Evolutionary conservation across 2,113 vertebrate genomes (phyloP), one percentile per base, ranked within the genome.

Genomic region (Ctenomys sociabilis): DNA sequence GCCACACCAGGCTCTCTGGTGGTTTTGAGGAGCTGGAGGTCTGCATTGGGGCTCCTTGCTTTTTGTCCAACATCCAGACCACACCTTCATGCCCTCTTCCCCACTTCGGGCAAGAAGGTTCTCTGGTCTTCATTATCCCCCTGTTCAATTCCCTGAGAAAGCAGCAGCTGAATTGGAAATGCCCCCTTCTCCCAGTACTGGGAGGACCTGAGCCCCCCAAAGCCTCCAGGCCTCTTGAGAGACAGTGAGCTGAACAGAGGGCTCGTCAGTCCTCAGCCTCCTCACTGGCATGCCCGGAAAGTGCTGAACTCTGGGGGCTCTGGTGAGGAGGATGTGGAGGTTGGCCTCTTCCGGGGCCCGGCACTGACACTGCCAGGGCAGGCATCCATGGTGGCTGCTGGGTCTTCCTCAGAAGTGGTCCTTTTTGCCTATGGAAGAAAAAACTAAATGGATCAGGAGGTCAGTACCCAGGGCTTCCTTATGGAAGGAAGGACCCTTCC

Each of bases 291-390:
- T 68, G 59, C 85, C 88, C 97, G 95, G 95, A 98, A 97, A 52
- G 97, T 98, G 92, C 96, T 97, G 97, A 98, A 98, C 28, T 98
- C 97, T 0, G 93, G 97, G 78, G 73, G 61, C 37, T 97, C 97
- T 0, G 94, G 92, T 0, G 85, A 96, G 13, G 96, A 97, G 0
- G 97, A 96, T 0, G 88, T 95, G 30, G 97, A 98, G 11, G 92
- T 91, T 9, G 96, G 95, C 81, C 97, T 96, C 86, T 96, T 96
- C 37, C 88, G 66, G 30, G 96, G 63, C 3, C 68, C 78, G 0
- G 61, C 49, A 16, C 40, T 35, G 24, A 54, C 49, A 16, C 40
- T 35, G 28, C 30, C 14, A 3, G 84, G 2, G 45, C 24, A 19
- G 26, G 16, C 40, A 19, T 94, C 96, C 49, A 35, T 5, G 7